These are phyloP conservation scores for Eciton burchellii DNA, from an alignment of 1,140 invertebrate genomes.

Conservation along the genomic window DNA sequence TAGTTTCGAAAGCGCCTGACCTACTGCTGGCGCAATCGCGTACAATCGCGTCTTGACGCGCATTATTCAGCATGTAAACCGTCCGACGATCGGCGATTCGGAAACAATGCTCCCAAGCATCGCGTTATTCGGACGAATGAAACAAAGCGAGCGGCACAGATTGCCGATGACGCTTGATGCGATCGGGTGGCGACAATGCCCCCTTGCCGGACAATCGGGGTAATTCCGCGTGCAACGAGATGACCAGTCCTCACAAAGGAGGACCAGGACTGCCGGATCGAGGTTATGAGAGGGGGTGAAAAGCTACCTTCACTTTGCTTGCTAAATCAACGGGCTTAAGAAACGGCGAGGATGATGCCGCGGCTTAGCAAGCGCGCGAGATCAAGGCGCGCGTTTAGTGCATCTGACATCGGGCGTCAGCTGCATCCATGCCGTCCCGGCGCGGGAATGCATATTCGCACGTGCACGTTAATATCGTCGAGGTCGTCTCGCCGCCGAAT, in stretches of 20 bases:
- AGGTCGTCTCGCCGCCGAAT: slow-evolving; percentile 56
- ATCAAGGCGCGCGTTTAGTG: slow-evolving; percentile 83
- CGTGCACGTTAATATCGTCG: slow-evolving; percentile 28
- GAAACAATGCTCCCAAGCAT: slow-evolving; percentile 32
- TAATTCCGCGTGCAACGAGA: slow-evolving; percentile 50
- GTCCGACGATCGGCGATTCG: not conserved
- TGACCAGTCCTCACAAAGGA: slow-evolving; percentile 22
- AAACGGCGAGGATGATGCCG: slow-evolving; percentile 53
- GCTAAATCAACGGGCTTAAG: slow-evolving; percentile 74
- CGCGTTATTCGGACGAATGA: slow-evolving; percentile 44
- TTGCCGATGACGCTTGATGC: slow-evolving; percentile 64
- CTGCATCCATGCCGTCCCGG: slow-evolving; percentile 69
- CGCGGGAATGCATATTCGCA: slow-evolving; percentile 69
- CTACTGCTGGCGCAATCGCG: slow-evolving; percentile 5
- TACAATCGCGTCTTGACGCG: slow-evolving; percentile 6
- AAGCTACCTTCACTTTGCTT: slow-evolving; percentile 63
- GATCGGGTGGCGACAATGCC: slow-evolving; percentile 57
- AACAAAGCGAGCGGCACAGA: slow-evolving; percentile 50
- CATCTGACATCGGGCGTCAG: slow-evolving; percentile 83
- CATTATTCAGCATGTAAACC: slow-evolving; percentile 33
- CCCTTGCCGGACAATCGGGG: slow-evolving; percentile 50
- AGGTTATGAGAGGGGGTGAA: slow-evolving; percentile 52
- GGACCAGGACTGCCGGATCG: slow-evolving; percentile 43
- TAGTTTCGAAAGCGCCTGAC: slow-evolving; percentile 39
- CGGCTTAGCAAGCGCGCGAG: slow-evolving; percentile 61